phyloP scores from a whole-genome alignment of 2,888 invertebrate genomes.

The Nemurella pictetii region DNA sequence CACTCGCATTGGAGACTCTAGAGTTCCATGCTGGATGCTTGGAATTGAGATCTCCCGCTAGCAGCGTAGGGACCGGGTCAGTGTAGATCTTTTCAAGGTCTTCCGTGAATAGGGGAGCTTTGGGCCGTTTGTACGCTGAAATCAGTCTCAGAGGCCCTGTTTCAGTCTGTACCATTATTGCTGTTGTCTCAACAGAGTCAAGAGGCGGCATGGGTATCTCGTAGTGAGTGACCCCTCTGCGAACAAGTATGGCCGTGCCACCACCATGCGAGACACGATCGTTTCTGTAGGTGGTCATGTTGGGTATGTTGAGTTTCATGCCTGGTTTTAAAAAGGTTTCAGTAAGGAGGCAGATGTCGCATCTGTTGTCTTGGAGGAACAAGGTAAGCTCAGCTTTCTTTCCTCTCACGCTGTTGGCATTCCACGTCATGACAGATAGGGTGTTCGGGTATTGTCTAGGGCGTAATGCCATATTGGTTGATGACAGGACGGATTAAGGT shows the following conservation, averaged over 20 bases:
- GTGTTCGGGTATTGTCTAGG: no score
- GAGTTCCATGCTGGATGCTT: slow-evolving; percentile 19
- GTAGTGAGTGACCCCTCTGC: neutral
- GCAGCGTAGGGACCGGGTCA: neutral
- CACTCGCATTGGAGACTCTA: neutral
- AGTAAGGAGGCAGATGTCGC: neutral
- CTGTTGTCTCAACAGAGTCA: neutral
- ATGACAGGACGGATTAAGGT: no score
- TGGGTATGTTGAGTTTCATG: neutral
- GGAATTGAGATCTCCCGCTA: slow-evolving; percentile 13
- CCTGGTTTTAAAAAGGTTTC: neutral
- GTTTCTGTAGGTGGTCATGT: neutral
- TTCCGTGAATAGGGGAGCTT: neutral
- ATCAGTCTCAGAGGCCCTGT: neutral
- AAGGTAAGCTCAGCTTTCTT: no score
- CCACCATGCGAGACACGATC: neutral
- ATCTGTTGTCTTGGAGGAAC: no score
- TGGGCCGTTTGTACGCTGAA: slow-evolving; percentile 4
- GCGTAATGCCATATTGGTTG: no score
- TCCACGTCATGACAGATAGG: no score
- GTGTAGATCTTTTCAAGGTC: neutral
- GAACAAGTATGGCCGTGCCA: neutral
- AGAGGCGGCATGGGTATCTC: neutral
- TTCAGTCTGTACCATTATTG: neutral
- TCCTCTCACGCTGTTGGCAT: no score